Evolutionary conservation across 1,140 invertebrate species (phyloP).

Genomic region (Aphis craccivora): DNA sequence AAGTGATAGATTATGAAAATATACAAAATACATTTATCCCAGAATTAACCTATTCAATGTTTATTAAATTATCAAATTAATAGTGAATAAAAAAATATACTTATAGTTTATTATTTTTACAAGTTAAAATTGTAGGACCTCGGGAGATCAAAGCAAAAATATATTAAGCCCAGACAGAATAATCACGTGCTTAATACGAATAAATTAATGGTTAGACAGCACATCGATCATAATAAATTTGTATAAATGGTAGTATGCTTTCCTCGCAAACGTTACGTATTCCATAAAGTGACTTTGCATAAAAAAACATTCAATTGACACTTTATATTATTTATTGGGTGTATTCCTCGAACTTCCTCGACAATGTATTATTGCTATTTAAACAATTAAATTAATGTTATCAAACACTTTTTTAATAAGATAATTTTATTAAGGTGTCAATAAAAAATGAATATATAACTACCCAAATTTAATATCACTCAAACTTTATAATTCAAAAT

Average conservation of each 20-base stretch:
- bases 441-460: not conserved
- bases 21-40: not conserved
- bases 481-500: not conserved
- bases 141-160: not conserved
- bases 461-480: not conserved
- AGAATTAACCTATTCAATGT: not conserved
- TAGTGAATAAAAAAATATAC: not conserved
- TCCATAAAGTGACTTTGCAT: not conserved
- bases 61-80: not conserved
- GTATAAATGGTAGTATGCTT: not conserved
- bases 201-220: constrained; percentile 5
- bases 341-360: not conserved
- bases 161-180: not conserved
- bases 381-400: not conserved
- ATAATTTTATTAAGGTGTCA: not conserved
- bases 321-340: not conserved
- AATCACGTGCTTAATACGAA: not conserved
- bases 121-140: not conserved
- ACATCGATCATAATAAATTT: constrained; percentile 21
- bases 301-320: not conserved
- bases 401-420: not conserved
- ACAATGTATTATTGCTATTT: not conserved
- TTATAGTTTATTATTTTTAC: not conserved
- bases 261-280: not conserved
- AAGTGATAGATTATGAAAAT: not conserved